phyloP scores from a whole-genome alignment of 92 coral and sea anemone genomes.

The Porites lobata region DNA sequence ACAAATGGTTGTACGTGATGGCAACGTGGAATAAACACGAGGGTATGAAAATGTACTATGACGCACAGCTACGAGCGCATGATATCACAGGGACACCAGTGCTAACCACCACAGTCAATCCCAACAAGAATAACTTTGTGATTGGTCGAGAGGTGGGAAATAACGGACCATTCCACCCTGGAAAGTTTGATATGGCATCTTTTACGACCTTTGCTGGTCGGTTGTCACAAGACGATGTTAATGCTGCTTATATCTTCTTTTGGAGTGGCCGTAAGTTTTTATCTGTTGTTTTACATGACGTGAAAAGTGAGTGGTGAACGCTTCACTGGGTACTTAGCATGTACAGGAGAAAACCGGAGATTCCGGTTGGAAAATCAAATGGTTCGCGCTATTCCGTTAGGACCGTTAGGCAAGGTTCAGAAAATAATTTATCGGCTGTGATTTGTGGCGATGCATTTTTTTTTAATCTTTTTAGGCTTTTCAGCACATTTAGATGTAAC shows the following conservation, averaged over 20 bases:
- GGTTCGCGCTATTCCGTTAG: too few species aligned
- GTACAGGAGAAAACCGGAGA: too few species aligned
- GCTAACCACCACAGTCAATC: slow-evolving; percentile 60
- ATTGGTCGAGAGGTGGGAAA: slow-evolving; percentile 88
- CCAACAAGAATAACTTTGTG: slow-evolving; percentile 80
- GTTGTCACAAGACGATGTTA: slow-evolving; percentile 84
- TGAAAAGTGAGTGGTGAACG: neutral
- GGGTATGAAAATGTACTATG: slow-evolving; percentile 86
- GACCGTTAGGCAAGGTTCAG: too few species aligned
- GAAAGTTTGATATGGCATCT: slow-evolving; percentile 85
- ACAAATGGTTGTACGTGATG: slow-evolving; percentile 85
- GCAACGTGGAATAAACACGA: slow-evolving; percentile 87
- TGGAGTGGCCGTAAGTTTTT: slow-evolving; percentile 93
- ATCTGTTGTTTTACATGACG: neutral
- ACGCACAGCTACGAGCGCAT: slow-evolving; percentile 76
- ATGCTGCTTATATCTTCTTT: slow-evolving; percentile 92
- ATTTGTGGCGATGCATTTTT: too few species aligned
- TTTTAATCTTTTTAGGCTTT: too few species aligned
- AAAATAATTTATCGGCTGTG: too few species aligned
- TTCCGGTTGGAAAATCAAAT: too few species aligned
- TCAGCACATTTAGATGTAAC: too few species aligned
- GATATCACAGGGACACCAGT: slow-evolving; percentile 86
- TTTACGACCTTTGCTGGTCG: slow-evolving; percentile 87
- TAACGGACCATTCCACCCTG: slow-evolving; percentile 71
- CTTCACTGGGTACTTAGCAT: too few species aligned